Evolutionary conservation across 2,797 vertebrate genomes (phyloP).

Genomic region (Borostomias antarcticus): DNA sequence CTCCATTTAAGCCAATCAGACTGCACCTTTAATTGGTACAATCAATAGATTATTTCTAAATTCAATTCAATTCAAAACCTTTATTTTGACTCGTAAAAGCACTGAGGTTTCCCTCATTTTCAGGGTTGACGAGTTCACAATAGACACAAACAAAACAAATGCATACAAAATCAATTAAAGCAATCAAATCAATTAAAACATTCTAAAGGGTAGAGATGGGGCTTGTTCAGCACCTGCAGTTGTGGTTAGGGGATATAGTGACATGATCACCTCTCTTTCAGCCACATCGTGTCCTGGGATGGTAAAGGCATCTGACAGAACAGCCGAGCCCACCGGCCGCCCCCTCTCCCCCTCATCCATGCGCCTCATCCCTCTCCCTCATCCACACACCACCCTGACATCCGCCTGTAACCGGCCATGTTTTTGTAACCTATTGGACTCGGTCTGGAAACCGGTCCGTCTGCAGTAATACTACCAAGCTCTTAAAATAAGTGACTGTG

Average conservation of each 20-base stretch:
- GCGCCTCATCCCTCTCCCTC: constrained; percentile 16
- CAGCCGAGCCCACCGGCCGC: neutral
- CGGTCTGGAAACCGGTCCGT: constrained; percentile 37
- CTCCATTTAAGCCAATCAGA: too few relatives aligned
- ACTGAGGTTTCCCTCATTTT: too few relatives aligned
- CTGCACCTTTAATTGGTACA: too few relatives aligned
- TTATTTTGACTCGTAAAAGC: too few relatives aligned
- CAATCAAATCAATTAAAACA: too few relatives aligned
- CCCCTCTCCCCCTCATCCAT: constrained; percentile 9
- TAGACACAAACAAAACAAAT: too few relatives aligned
- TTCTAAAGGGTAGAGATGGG: too few relatives aligned
- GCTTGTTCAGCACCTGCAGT: constrained; percentile 19
- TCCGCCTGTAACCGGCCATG: constrained; percentile 8
- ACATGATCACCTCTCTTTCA: constrained; percentile 18
- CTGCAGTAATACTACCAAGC: constrained; percentile 31
- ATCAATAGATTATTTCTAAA: too few relatives aligned
- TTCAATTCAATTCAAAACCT: too few relatives aligned
- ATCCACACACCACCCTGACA: constrained; percentile 18
- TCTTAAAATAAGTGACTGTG: constrained; percentile 45
- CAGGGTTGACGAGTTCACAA: too few relatives aligned
- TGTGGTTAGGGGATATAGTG: constrained; percentile 31
- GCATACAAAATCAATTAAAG: too few relatives aligned
- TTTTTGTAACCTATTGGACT: constrained; percentile 27
- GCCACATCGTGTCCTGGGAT: constrained; percentile 4
- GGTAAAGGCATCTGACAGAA: constrained; percentile 32